These are phyloP conservation scores for Acanthosoma haemorrhoidale DNA, from an alignment of 2,888 invertebrate genomes.

Conservation along the genomic window DNA sequence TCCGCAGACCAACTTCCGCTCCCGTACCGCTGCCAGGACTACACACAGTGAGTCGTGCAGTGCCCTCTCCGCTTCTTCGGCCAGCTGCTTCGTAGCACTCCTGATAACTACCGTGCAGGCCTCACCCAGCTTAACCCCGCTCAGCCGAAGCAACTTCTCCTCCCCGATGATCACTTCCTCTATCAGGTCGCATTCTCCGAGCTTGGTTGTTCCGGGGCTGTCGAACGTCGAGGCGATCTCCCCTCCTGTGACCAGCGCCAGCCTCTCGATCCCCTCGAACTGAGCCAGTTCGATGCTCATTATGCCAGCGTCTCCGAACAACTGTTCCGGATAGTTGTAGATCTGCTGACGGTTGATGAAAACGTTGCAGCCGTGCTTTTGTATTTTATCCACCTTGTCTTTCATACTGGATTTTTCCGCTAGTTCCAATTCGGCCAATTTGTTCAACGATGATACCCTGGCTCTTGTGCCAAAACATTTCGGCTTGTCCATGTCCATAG, in stretches of 20 bases:
- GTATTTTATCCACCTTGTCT: conserved; percentile 90
- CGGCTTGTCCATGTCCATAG: conserved; percentile 99
- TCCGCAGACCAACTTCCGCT: conserved; percentile 84
- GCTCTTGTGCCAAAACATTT: conserved; percentile 97
- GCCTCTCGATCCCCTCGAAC: conserved; percentile 96
- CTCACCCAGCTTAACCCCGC: conserved; percentile 89
- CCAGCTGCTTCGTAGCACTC: conserved; percentile 95
- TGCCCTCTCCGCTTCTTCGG: conserved; percentile 97
- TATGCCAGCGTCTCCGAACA: conserved; percentile 95
- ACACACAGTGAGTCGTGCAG: conserved; percentile 98
- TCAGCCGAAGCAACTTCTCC: conserved; percentile 88
- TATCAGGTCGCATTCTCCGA: conserved; percentile 91
- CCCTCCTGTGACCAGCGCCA: conserved; percentile 94
- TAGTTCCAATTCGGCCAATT: conserved; percentile 93
- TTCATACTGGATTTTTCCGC: conserved; percentile 99
- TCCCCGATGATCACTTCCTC: conserved; percentile 98
- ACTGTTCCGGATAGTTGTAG: conserved; percentile 99
- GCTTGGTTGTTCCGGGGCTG: conserved; percentile 80
- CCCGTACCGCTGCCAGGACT: conserved; percentile 87
- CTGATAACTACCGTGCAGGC: conserved; percentile 96
- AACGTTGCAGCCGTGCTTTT: conserved; percentile 90
- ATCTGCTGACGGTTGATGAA: conserved; percentile 98
- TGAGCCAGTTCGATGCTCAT: conserved; percentile 99
- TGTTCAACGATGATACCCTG: conserved; percentile 84
- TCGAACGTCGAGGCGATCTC: conserved; percentile 99